A percentile compares a stretch with the other conserved stretches of the same genome.
phyloP scores from a whole-genome alignment of 2,113 vertebrate species.

The Corydoras maculifer region DNA sequence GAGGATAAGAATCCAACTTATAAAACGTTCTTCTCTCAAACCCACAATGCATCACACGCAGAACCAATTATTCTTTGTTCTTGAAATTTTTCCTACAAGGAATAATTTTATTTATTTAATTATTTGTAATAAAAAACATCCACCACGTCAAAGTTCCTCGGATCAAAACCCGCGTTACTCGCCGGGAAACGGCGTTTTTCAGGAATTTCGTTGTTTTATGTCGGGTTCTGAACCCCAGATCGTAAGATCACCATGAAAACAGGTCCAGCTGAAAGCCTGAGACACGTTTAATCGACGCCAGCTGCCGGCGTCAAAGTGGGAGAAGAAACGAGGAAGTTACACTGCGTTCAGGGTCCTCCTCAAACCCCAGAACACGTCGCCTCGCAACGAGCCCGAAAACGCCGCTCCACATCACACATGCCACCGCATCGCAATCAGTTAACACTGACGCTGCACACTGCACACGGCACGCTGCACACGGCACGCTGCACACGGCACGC shows the following conservation, averaged over 20 bases:
- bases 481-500: slow-evolving; percentile 39
- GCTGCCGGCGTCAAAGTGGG: slow-evolving; percentile 39
- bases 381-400: slow-evolving; percentile 42
- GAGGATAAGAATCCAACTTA: too few relatives aligned
- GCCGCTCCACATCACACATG: slow-evolving; percentile 34
- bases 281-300: slow-evolving; percentile 41
- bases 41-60: too few relatives aligned
- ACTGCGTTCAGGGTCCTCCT: slow-evolving; percentile 44
- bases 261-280: slow-evolving; percentile 11
- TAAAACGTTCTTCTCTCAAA: too few relatives aligned
- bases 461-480: slow-evolving; percentile 32
- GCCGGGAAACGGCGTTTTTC: slow-evolving; percentile 13
- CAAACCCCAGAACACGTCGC: slow-evolving; percentile 41
- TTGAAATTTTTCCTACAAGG: too few relatives aligned
- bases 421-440: slow-evolving; percentile 37
- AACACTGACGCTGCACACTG: slow-evolving; percentile 36
- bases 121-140: slow-evolving; percentile 4
- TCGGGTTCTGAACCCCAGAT: slow-evolving; percentile 15
- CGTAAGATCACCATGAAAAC: slow-evolving; percentile 31
- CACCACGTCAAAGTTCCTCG: slow-evolving; percentile 1
- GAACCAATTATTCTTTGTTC: too few relatives aligned
- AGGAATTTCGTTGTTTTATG: slow-evolving; percentile 13
- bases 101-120: too few relatives aligned
- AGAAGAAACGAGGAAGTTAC: slow-evolving; percentile 43
- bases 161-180: slow-evolving; percentile 26